These are phyloP conservation scores for Anoplopoma fimbria DNA, from an alignment of 2,113 vertebrate genomes.

Conservation along the genomic window DNA sequence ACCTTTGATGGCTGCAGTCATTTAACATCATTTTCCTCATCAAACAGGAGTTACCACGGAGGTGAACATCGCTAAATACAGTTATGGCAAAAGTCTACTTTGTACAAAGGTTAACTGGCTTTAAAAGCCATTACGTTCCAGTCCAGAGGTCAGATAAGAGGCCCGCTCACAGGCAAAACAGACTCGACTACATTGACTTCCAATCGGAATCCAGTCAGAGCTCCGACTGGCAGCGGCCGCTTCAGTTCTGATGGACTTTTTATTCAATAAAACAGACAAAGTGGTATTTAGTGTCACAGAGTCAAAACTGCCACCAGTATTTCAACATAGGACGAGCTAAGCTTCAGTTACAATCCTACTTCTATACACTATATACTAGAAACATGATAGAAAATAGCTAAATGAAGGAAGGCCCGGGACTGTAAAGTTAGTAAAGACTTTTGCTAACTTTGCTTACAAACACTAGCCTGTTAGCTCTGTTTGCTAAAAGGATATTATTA, in stretches of 20 bases:
- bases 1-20: too few species aligned
- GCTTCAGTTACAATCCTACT: not conserved
- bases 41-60: not conserved
- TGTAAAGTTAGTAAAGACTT: too few species aligned
- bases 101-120: conserved; percentile 23
- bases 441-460: too few species aligned
- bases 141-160: not conserved
- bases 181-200: conserved; percentile 26
- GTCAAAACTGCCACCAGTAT: not conserved
- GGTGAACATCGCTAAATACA: not conserved
- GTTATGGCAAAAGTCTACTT: not conserved
- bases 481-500: too few species aligned
- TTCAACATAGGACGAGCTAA: not conserved
- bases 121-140: conserved; percentile 4
- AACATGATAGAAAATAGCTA: too few species aligned
- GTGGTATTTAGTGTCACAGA: rapidly evolving
- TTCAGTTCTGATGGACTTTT: conserved; percentile 29
- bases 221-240: not conserved
- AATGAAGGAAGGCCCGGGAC: too few species aligned
- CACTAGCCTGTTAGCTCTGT: too few species aligned
- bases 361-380: too few species aligned
- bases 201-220: conserved; percentile 32
- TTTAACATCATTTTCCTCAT: too few species aligned
- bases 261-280: conserved; percentile 36
- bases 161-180: not conserved